phyloP scores from a whole-genome alignment of 1,140 invertebrate genomes.

The Littorina saxatilis region DNA sequence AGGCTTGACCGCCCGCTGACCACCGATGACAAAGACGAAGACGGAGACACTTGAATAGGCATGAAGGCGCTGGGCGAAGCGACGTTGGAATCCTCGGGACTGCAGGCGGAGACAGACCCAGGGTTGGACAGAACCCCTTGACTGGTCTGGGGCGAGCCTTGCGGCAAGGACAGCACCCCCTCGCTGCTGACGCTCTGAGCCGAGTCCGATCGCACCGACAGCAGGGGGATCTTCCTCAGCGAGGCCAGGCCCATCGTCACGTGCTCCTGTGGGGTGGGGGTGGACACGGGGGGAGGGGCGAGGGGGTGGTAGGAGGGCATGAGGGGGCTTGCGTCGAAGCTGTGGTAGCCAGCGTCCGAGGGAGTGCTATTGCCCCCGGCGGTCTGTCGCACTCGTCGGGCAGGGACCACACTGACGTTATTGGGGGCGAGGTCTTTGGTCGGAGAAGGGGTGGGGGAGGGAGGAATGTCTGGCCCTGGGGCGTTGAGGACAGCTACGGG shows the following conservation, averaged over 20 bases:
- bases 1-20: too few species aligned
- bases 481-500: background rate
- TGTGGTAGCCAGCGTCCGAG: constrained; percentile 59
- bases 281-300: background rate
- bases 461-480: background rate
- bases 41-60: constrained; percentile 51
- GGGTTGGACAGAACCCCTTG: constrained; percentile 9
- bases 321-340: constrained; percentile 45
- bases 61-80: constrained; percentile 47
- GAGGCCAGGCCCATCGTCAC: background rate
- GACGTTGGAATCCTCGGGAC: constrained; percentile 30
- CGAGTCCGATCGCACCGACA: constrained; percentile 43
- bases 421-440: background rate
- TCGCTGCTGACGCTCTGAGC: constrained; percentile 47
- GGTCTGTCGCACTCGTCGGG: constrained; percentile 34
- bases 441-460: background rate
- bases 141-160: background rate
- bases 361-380: constrained; percentile 41
- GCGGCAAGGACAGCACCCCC: constrained; percentile 8
- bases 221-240: background rate
- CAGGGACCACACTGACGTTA: background rate
- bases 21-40: background rate
- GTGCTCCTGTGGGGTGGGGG: background rate
- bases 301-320: background rate
- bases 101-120: constrained; percentile 15